These are phyloP conservation scores for Colaptes auratus DNA, from an alignment of 2,113 vertebrate genomes.

Conservation along the genomic window DNA sequence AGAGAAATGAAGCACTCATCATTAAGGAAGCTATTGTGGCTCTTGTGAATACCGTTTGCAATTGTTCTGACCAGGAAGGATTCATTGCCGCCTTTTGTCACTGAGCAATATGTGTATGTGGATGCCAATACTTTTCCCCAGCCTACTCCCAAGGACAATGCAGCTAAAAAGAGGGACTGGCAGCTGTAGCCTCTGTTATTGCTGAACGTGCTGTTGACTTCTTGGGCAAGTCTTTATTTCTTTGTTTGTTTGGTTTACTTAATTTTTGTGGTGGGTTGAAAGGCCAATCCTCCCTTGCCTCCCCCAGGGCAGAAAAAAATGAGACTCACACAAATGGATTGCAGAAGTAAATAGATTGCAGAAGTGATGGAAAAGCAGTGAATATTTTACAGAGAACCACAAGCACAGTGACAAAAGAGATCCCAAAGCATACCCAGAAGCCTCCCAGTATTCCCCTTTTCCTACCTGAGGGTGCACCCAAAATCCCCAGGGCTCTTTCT, in stretches of 20 bases:
- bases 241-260: not conserved
- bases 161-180: not conserved
- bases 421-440: too few species aligned
- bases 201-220: not conserved
- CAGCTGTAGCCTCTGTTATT: not conserved
- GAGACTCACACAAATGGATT: too few species aligned
- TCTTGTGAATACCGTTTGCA: not conserved
- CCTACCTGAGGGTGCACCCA: too few species aligned
- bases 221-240: not conserved
- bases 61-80: not conserved
- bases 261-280: too few species aligned
- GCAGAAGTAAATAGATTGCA: too few species aligned
- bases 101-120: not conserved
- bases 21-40: not conserved
- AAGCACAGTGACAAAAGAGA: too few species aligned
- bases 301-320: too few species aligned
- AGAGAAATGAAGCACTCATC: not conserved
- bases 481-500: too few species aligned
- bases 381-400: too few species aligned
- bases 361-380: too few species aligned
- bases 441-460: too few species aligned
- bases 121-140: not conserved
- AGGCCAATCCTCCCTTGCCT: too few species aligned
- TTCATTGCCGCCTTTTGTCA: not conserved
- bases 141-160: not conserved